Percentiles rank a stretch among this genome's conserved stretches.
phyloP scores from a whole-genome alignment of 2,113 vertebrate genomes.

The Xiphophorus maculatus region DNA sequence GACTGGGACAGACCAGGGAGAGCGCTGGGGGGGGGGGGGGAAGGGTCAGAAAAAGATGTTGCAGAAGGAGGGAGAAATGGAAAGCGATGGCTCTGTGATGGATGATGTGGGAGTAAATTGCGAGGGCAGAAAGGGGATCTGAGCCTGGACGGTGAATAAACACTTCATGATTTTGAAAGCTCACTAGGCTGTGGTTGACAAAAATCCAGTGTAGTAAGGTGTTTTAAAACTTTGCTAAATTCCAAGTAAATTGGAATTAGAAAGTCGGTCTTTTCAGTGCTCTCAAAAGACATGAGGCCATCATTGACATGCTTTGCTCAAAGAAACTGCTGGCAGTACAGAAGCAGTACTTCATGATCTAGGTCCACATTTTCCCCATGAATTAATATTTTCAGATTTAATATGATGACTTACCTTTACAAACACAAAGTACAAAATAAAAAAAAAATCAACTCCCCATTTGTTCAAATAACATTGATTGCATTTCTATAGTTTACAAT shows the following conservation, averaged over 20 bases:
- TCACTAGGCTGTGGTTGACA: not conserved
- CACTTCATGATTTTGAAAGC: conserved; percentile 1
- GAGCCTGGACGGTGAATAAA: conserved; percentile 18
- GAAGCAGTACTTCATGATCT: conserved; percentile 1
- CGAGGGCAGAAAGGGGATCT: conserved; percentile 20
- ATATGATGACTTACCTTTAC: conserved; percentile 1
- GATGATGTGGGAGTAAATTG: conserved; percentile 52
- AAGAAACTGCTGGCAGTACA: conserved; percentile 13
- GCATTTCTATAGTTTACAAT: not conserved
- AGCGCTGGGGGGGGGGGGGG: not conserved
- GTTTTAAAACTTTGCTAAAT: not conserved
- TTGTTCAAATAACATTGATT: not conserved
- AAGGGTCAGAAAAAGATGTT: conserved; percentile 64
- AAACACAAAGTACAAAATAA: not conserved
- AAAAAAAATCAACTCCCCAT: not conserved
- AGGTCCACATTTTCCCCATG: conserved; percentile 15
- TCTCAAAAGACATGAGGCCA: not conserved
- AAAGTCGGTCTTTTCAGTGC: not conserved
- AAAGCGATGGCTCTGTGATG: conserved; percentile 57
- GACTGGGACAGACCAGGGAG: conserved; percentile 51
- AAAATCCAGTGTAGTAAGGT: conserved; percentile 9
- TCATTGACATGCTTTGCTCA: not conserved
- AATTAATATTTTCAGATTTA: conserved; percentile 22
- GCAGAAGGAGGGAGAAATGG: conserved; percentile 59
- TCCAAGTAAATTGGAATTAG: not conserved